Percentiles rank a stretch among this genome's conserved stretches.
Conservation (phyloP, 64 coral and sea anemone species). For the Trachythela sp. region DNA sequence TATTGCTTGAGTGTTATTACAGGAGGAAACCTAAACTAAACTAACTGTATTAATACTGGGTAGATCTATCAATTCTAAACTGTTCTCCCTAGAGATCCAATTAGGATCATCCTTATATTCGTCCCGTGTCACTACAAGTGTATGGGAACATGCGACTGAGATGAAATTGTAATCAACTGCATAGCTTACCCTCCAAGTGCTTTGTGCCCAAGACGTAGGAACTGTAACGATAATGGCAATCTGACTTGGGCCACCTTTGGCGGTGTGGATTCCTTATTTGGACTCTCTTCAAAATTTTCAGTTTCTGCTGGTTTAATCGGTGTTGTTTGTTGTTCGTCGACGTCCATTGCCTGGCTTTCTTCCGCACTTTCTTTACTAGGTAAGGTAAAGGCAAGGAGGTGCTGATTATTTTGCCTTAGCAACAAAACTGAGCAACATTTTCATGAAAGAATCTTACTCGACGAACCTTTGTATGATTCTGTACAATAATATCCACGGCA, state of each 20-base stretch:
- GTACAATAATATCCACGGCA: slow-evolving; percentile 89
- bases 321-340: slow-evolving; percentile 31
- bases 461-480: slow-evolving; percentile 68
- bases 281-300: slow-evolving; percentile 49
- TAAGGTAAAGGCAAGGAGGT: neutral
- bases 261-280: slow-evolving; percentile 36
- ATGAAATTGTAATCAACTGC: neutral
- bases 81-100: no score
- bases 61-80: no score
- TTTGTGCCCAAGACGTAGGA: slow-evolving; percentile 80
- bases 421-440: neutral
- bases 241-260: slow-evolving; percentile 53
- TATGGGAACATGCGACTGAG: no score
- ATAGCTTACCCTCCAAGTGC: slow-evolving; percentile 82
- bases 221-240: slow-evolving; percentile 67
- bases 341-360: slow-evolving; percentile 21
- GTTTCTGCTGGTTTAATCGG: slow-evolving; percentile 14
- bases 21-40: no score
- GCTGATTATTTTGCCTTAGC: no score
- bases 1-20: no score
- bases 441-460: no score
- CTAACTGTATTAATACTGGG: no score
- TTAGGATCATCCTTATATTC: no score
- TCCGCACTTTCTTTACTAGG: slow-evolving; percentile 64
- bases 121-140: no score